These are phyloP conservation scores for Ectemnius lituratus DNA, from an alignment of 2,888 invertebrate species.

Conservation along the genomic window DNA sequence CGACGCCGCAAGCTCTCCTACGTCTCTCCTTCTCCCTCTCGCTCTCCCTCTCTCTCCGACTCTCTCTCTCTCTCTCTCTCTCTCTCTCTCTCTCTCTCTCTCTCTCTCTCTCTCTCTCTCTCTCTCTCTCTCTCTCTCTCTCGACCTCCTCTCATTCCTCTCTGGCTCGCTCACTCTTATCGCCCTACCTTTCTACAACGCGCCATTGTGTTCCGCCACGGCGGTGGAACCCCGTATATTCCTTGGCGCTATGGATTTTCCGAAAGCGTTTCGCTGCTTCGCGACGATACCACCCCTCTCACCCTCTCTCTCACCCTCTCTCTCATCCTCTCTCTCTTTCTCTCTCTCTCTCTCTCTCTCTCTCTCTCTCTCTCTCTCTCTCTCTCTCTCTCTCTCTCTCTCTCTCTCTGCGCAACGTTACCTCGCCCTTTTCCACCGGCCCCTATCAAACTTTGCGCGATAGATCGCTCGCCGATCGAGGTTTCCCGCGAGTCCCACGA, in stretches of 20 bases:
- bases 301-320: too few relatives aligned
- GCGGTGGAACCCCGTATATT: conserved; percentile 65
- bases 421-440: conserved; percentile 30
- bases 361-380: neutral
- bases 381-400: neutral
- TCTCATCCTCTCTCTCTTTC: too few relatives aligned
- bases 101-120: conserved; percentile 56
- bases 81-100: conserved; percentile 51
- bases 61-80: conserved; percentile 47
- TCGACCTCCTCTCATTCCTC: conserved; percentile 47
- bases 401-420: neutral
- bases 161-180: conserved; percentile 54
- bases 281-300: conserved; percentile 41
- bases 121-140: conserved; percentile 49
- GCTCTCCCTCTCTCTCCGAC: conserved; percentile 47
- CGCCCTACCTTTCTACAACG: conserved; percentile 66
- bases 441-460: conserved; percentile 33
- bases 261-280: conserved; percentile 70
- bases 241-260: conserved; percentile 74
- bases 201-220: conserved; percentile 73
- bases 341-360: neutral
- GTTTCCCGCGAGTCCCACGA: conserved; percentile 28
- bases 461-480: conserved; percentile 17
- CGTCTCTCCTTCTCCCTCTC: conserved; percentile 57
- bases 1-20: conserved; percentile 76